phyloP scores from a whole-genome alignment of 1,140 invertebrate genomes.

The Mercenaria mercenaria region DNA sequence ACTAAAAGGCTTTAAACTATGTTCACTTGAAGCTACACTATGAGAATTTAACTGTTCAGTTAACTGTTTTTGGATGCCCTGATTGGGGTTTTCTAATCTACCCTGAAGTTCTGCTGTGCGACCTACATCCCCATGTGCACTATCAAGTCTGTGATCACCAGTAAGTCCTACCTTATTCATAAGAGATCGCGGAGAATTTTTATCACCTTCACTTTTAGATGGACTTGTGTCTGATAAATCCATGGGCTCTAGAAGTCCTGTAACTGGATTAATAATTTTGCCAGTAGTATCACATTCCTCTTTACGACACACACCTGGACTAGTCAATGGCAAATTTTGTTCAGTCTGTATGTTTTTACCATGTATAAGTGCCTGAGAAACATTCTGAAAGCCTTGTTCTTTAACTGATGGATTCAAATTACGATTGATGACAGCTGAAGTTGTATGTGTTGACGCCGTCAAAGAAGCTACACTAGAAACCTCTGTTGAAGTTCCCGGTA shows the following conservation, averaged over 20 bases:
- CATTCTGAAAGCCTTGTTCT: slow-evolving; percentile 53
- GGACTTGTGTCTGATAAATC: slow-evolving; percentile 79
- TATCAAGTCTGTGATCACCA: not conserved
- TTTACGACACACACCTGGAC: slow-evolving; percentile 43
- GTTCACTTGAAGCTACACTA: slow-evolving; percentile 37
- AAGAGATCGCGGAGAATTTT: slow-evolving; percentile 69
- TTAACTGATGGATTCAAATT: slow-evolving; percentile 40
- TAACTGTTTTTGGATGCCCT: slow-evolving; percentile 37
- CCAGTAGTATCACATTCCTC: slow-evolving; percentile 86
- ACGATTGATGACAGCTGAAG: slow-evolving; percentile 28
- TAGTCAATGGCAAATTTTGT: slow-evolving; percentile 64
- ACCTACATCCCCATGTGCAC: not conserved
- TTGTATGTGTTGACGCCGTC: not conserved
- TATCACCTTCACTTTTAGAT: slow-evolving; percentile 73
- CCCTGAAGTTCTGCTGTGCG: not conserved
- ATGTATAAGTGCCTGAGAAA: slow-evolving; percentile 60
- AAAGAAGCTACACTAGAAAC: slow-evolving; percentile 4
- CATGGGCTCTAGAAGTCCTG: slow-evolving; percentile 93
- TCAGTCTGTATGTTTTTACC: slow-evolving; percentile 42
- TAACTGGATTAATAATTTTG: slow-evolving; percentile 95
- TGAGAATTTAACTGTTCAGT: slow-evolving; percentile 36
- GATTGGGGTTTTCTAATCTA: slow-evolving; percentile 8
- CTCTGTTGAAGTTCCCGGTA: slow-evolving; percentile 36
- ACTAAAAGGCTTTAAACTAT: slow-evolving; percentile 28
- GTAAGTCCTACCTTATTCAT: not conserved